Evolutionary conservation across 2,888 invertebrate genomes (phyloP), one percentile per base, ranked within the genome.

Genomic region (Aspidapion aeneum): DNA sequence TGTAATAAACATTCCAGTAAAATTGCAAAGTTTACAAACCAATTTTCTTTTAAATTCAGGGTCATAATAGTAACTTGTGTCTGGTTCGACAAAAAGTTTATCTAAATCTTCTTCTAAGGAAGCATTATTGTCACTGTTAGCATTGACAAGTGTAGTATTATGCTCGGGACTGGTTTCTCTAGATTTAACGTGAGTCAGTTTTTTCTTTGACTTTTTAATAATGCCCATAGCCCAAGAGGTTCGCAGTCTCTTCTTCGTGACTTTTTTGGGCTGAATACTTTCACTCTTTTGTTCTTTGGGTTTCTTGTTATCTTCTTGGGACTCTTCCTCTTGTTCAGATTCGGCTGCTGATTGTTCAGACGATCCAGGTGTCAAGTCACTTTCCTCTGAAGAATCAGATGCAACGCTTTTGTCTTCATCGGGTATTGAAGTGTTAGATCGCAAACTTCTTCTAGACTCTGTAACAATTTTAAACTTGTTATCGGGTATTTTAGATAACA

Each of bases 21-120:
- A 88, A 0, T 74, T 65, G 73, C 91, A 91, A 12, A 88, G 74
- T 64, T 86, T 83, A 72, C 90, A 91, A 12, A 80, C 76, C 50
- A 70, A 48, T 49, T 71, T 72, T 16, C 18, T 35, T 21, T 65
- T 66, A 19, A 17, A 62, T 1, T 54, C 54, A 52, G 65, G 65
- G 60, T 71, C 70, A 22, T 68, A 57, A 60, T 66, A 76, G 56
- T 74, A 74, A 35, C 69, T 65, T 60, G 70, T 73, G 49, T 74
- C 73, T 1, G 73, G 73, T 58, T 70, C 71, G 12, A 72, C 58
- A 35, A 68, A 64, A 9, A 69, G 62, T 56, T 68, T 68, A 35
- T 70, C 68, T 20, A 55, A 17, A 52, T 68, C 66, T 9, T 61
- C 54, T 49, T 62, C 60, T 1, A n/a, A 2, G 17, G 63, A 21